phyloP scores from a whole-genome alignment of 1,140 invertebrate genomes.

The Subanguina moxae region DNA sequence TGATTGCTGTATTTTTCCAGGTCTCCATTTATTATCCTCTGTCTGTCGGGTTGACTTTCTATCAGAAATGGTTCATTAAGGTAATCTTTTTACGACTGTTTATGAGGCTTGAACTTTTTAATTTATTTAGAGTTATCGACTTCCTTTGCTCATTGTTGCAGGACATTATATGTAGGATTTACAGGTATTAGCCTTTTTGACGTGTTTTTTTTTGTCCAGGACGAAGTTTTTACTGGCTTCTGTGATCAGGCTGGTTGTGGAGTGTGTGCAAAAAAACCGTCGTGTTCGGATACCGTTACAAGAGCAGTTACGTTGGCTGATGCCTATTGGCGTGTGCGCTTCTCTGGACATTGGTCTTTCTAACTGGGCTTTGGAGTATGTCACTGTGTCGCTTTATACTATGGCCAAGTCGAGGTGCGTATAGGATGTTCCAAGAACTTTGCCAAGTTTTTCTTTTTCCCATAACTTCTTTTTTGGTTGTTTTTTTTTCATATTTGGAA shows the following conservation, averaged over 20 bases:
- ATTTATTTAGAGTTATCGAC: constrained; percentile 44
- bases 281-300: constrained; percentile 32
- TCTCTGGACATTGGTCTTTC: constrained; percentile 93
- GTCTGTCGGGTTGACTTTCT: constrained; percentile 91
- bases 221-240: constrained; percentile 49
- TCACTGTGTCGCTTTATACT: constrained; percentile 53
- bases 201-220: neutral
- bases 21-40: constrained; percentile 73
- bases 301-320: constrained; percentile 63
- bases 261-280: constrained; percentile 24
- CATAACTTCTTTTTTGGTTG: neutral
- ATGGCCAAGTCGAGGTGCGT: constrained; percentile 55
- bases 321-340: constrained; percentile 75
- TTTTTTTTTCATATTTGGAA: neutral
- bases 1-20: no score
- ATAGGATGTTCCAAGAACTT: no score
- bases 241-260: constrained; percentile 33
- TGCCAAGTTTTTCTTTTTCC: constrained; percentile 5
- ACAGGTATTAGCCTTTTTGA: neutral
- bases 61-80: constrained; percentile 84
- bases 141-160: constrained; percentile 54
- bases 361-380: constrained; percentile 69
- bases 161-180: constrained; percentile 48
- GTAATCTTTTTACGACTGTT: constrained; percentile 63
- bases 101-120: neutral